A percentile compares a stretch with the other conserved stretches of the same genome.
phyloP scores from a whole-genome alignment of 2,888 invertebrate genomes.

The Calliopum simillimum region DNA sequence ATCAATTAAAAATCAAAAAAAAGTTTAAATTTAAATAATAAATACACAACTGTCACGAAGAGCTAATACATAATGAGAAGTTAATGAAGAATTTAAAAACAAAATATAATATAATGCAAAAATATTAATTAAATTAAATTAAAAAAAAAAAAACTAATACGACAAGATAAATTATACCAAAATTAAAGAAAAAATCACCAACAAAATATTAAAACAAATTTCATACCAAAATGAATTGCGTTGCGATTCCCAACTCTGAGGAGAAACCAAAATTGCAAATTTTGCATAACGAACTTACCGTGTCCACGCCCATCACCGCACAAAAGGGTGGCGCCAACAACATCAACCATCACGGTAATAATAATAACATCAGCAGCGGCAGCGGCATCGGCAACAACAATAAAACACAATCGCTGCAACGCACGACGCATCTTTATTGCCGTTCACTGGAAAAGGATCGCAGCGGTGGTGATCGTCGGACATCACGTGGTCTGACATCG shows the following conservation, averaged over 20 bases:
- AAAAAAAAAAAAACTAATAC: slow-evolving; percentile 35
- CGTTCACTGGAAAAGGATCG: slow-evolving; percentile 57
- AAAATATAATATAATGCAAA: slow-evolving; percentile 16
- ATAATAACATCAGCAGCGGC: slow-evolving; percentile 28
- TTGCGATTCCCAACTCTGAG: slow-evolving; percentile 62
- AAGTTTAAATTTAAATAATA: slow-evolving; percentile 35
- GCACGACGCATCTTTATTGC: slow-evolving; percentile 56
- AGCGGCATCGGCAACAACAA: slow-evolving; percentile 30
- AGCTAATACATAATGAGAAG: too few relatives aligned
- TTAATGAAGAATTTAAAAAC: slow-evolving; percentile 13
- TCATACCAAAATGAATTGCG: slow-evolving; percentile 62
- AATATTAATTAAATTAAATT: slow-evolving; percentile 22
- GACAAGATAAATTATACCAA: slow-evolving; percentile 32
- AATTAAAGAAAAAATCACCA: slow-evolving; percentile 19
- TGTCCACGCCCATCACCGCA: slow-evolving; percentile 44
- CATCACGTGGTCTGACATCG: slow-evolving; percentile 65
- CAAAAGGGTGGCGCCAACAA: slow-evolving; percentile 36
- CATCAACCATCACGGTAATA: slow-evolving; percentile 34
- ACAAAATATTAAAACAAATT: slow-evolving; percentile 46
- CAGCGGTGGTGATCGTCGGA: slow-evolving; percentile 53
- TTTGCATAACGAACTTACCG: slow-evolving; percentile 49
- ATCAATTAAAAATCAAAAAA: slow-evolving; percentile 34
- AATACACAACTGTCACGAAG: too few relatives aligned
- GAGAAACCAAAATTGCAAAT: slow-evolving; percentile 53
- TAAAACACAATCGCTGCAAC: slow-evolving; percentile 55